A percentile compares a stretch with the other conserved stretches of the same genome.
These are phyloP conservation scores for Synergus umbraculus DNA, from an alignment of 2,888 invertebrate species.

Conservation along the genomic window DNA sequence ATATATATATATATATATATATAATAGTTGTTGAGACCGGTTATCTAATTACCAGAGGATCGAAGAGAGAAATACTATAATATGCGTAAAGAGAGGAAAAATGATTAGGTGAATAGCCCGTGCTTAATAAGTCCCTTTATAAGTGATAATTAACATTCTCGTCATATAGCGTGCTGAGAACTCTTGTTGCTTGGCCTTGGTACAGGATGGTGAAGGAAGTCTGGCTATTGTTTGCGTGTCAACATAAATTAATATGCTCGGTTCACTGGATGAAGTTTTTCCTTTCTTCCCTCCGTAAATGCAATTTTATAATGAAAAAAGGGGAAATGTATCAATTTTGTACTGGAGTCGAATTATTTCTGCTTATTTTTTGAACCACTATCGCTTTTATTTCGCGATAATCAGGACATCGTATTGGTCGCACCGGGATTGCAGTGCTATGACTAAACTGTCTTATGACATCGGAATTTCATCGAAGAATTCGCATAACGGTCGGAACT, in stretches of 20 bases:
- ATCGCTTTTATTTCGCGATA: slow-evolving; percentile 5
- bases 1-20: neutral
- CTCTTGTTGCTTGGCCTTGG: neutral
- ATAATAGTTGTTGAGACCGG: slow-evolving; percentile 37
- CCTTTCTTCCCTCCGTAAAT: neutral
- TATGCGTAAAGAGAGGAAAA: slow-evolving; percentile 15
- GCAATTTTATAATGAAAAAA: neutral
- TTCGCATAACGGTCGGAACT: slow-evolving; percentile 26
- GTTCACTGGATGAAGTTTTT: neutral
- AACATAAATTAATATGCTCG: neutral
- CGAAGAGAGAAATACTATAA: slow-evolving; percentile 40
- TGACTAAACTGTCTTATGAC: slow-evolving; percentile 14
- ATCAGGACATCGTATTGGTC: too few species aligned
- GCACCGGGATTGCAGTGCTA: slow-evolving; percentile 12
- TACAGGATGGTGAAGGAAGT: slow-evolving; percentile 8
- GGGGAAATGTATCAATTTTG: neutral
- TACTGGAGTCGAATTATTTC: neutral
- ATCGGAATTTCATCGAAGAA: slow-evolving; percentile 33
- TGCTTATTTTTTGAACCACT: neutral
- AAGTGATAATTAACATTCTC: slow-evolving; percentile 60
- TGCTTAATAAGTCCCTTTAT: slow-evolving; percentile 57
- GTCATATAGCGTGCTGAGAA: slow-evolving; percentile 51
- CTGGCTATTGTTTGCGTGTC: neutral
- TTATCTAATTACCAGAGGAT: slow-evolving; percentile 49
- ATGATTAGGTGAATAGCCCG: slow-evolving; percentile 43